phyloP scores from a whole-genome alignment of 2,113 vertebrate species.

The Felis catus region DNA sequence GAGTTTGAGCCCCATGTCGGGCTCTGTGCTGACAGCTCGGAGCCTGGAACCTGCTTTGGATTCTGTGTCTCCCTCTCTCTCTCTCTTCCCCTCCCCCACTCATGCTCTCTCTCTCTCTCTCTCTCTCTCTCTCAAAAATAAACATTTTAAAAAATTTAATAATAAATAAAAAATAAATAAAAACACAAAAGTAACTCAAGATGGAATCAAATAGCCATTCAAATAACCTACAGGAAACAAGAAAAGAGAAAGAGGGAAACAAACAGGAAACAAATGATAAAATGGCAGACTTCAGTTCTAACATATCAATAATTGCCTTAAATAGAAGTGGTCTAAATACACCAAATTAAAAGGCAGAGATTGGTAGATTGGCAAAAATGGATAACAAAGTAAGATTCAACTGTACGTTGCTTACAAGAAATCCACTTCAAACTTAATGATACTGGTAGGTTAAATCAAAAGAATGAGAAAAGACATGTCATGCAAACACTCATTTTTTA shows the following conservation, averaged over 20 bases:
- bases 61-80: too few relatives aligned
- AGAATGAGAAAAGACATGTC: neutral
- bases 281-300: neutral
- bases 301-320: neutral
- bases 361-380: neutral
- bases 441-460: neutral
- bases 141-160: too few relatives aligned
- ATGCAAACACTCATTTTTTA: neutral
- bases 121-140: too few relatives aligned
- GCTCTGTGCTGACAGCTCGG: too few relatives aligned
- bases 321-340: neutral
- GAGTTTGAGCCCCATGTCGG: too few relatives aligned
- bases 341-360: neutral
- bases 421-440: neutral
- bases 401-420: neutral
- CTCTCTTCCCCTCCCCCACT: too few relatives aligned
- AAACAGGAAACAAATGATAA: neutral
- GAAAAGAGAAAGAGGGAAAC: neutral
- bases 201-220: neutral
- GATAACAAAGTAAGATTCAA: neutral
- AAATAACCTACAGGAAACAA: neutral
- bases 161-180: neutral
- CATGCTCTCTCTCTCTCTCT: too few relatives aligned
- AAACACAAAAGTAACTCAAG: neutral
- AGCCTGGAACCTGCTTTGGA: too few relatives aligned